Conservation (phyloP, 1,140 invertebrate species). For the Coboldia fuscipes region DNA sequence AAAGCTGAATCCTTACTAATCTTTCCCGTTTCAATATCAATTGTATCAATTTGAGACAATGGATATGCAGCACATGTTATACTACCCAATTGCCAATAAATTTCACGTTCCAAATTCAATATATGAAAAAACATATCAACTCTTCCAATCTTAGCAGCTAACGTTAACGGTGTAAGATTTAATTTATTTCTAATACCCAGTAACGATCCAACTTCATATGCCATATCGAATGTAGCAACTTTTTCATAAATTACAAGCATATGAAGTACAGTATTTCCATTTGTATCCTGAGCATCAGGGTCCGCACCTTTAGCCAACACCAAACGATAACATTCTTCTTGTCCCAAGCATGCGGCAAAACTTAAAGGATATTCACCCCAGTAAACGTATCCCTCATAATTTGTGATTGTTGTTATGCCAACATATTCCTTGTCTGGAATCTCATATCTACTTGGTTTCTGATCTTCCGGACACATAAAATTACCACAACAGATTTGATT, state of each 20-base stretch:
- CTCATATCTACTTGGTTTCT: conserved; percentile 74
- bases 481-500: conserved; percentile 82
- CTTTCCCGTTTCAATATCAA: conserved; percentile 71
- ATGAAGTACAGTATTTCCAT: conserved; percentile 93
- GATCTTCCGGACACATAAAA: conserved; percentile 95
- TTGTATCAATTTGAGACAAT: conserved; percentile 88
- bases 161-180: conserved; percentile 77
- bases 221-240: conserved; percentile 79
- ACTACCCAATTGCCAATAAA: conserved; percentile 91
- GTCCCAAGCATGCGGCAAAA: conserved; percentile 89
- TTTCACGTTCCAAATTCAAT: conserved; percentile 80
- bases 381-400: conserved; percentile 94
- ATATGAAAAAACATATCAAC: conserved; percentile 94
- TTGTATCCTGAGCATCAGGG: conserved; percentile 86
- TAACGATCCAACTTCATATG: conserved; percentile 75
- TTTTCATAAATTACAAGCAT: conserved; percentile 95
- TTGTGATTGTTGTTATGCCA: conserved; percentile 61
- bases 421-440: conserved; percentile 84
- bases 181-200: conserved; percentile 67
- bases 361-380: conserved; percentile 95
- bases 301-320: conserved; percentile 86
- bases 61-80: conserved; percentile 95
- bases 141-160: conserved; percentile 80
- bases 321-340: conserved; percentile 91
- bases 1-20: conserved; percentile 87